These are phyloP conservation scores for Tychaedon coryphoeus DNA, from an alignment of 2,113 vertebrate genomes.

Conservation along the genomic window DNA sequence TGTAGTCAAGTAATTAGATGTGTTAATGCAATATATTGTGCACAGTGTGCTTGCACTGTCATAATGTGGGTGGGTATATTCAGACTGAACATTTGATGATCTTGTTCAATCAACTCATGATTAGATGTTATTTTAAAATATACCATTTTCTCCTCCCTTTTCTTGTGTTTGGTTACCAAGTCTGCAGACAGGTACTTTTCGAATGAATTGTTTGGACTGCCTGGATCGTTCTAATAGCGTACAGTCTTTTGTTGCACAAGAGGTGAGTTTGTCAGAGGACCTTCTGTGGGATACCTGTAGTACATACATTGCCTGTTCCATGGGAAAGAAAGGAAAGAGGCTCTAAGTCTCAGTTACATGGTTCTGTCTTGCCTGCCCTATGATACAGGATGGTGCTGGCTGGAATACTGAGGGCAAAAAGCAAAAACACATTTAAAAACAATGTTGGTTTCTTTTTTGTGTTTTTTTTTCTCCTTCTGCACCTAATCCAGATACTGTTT, in stretches of 20 bases:
- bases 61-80: neutral
- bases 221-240: constrained; percentile 76
- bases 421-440: neutral
- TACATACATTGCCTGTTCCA: neutral
- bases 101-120: neutral
- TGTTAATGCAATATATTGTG: neutral
- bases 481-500: constrained; percentile 70
- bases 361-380: neutral
- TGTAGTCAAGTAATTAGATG: neutral
- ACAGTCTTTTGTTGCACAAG: constrained; percentile 76
- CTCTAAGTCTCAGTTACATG: neutral
- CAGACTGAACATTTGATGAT: neutral
- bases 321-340: neutral
- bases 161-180: constrained; percentile 50
- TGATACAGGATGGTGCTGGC: neutral
- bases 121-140: constrained; percentile 20
- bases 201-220: constrained; percentile 81
- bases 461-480: neutral
- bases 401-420: neutral
- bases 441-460: neutral
- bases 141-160: neutral
- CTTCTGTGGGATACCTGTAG: neutral
- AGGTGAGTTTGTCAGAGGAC: constrained; percentile 67
- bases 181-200: constrained; percentile 78
- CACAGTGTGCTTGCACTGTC: neutral